Percentiles rank a stretch among this genome's conserved stretches.
Conservation (phyloP, 2,888 invertebrate species). For the Priapulus caudatus region DNA sequence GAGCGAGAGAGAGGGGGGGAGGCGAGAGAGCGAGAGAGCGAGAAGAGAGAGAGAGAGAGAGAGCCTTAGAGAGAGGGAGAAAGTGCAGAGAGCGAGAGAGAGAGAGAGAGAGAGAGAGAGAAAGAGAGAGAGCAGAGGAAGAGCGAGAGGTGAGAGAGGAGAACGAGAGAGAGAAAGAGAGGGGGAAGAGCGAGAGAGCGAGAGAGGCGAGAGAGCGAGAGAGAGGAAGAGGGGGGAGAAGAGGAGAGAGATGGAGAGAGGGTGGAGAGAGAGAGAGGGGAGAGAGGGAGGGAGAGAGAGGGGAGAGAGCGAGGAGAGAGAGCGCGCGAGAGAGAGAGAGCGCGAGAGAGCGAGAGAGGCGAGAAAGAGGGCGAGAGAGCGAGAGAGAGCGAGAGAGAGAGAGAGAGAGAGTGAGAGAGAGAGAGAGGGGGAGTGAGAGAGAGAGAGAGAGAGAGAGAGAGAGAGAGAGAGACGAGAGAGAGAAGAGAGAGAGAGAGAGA, state of each 20-base stretch:
- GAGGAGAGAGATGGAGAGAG: not conserved
- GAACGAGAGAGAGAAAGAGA: not conserved
- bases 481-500: slow-evolving; percentile 10
- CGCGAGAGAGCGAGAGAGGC: too few species aligned
- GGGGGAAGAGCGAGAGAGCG: too few species aligned
- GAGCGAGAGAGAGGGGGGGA: slow-evolving; percentile 11
- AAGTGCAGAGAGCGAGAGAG: too few species aligned
- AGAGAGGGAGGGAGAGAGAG: too few species aligned
- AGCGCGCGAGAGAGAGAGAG: too few species aligned
- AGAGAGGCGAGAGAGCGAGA: not conserved
- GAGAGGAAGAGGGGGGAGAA: not conserved
- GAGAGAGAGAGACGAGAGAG: too few species aligned
- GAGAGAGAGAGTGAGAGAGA: not conserved
- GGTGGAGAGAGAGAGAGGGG: too few species aligned
- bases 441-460: slow-evolving; percentile 9
- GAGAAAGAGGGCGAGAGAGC: too few species aligned
- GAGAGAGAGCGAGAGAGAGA: too few species aligned
- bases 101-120: too few species aligned
- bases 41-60: slow-evolving; percentile 10
- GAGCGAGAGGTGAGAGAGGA: not conserved
- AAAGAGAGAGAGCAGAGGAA: not conserved
- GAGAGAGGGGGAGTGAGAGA: slow-evolving; percentile 2
- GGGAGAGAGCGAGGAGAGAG: too few species aligned
- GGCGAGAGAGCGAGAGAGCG: slow-evolving; percentile 6
- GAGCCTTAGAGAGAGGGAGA: too few species aligned